These are phyloP conservation scores for Opisthograptis luteolata DNA, from an alignment of 2,888 invertebrate species.

Conservation along the genomic window DNA sequence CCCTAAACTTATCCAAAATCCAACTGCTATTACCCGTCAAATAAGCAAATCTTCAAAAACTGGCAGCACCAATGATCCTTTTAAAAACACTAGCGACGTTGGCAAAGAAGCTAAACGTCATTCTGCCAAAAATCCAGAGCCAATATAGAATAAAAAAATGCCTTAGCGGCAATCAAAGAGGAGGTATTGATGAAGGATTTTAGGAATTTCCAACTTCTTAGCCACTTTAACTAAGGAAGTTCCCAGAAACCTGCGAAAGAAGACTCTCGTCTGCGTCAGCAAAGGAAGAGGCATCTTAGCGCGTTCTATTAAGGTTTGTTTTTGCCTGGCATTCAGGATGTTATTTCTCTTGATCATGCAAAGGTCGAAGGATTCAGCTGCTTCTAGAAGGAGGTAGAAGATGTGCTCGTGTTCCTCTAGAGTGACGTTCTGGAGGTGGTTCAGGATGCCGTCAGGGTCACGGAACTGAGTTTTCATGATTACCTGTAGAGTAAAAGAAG, in stretches of 20 bases:
- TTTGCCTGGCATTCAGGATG: slow-evolving; percentile 86
- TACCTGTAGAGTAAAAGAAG: slow-evolving; percentile 72
- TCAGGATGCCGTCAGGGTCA: slow-evolving; percentile 92
- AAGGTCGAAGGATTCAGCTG: slow-evolving; percentile 90
- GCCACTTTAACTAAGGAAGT: slow-evolving; percentile 75
- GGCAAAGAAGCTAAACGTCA: slow-evolving; percentile 15
- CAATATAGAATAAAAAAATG: slow-evolving; percentile 5
- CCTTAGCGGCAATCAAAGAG: slow-evolving; percentile 87
- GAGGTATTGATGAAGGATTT: slow-evolving; percentile 86
- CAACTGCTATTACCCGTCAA: slow-evolving; percentile 31
- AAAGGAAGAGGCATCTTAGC: slow-evolving; percentile 88
- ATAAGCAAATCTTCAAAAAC: slow-evolving; percentile 25
- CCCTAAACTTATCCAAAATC: slow-evolving; percentile 4
- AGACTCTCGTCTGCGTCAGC: slow-evolving; percentile 86
- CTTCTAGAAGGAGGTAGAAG: slow-evolving; percentile 88
- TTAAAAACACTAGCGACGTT: slow-evolving; percentile 28
- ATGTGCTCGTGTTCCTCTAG: slow-evolving; percentile 77
- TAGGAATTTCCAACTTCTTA: slow-evolving; percentile 78
- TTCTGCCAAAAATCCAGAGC: slow-evolving; percentile 47
- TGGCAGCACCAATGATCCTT: slow-evolving; percentile 44
- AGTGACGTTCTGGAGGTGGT: slow-evolving; percentile 88
- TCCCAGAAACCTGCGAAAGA: slow-evolving; percentile 84
- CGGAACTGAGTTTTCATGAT: slow-evolving; percentile 93
- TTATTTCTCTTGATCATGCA: slow-evolving; percentile 91
- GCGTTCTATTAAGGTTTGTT: slow-evolving; percentile 85